A percentile compares a stretch with the other conserved stretches of the same genome.
Evolutionary conservation across 2,113 vertebrate species (phyloP).

Genomic region (Tyrannus savana): DNA sequence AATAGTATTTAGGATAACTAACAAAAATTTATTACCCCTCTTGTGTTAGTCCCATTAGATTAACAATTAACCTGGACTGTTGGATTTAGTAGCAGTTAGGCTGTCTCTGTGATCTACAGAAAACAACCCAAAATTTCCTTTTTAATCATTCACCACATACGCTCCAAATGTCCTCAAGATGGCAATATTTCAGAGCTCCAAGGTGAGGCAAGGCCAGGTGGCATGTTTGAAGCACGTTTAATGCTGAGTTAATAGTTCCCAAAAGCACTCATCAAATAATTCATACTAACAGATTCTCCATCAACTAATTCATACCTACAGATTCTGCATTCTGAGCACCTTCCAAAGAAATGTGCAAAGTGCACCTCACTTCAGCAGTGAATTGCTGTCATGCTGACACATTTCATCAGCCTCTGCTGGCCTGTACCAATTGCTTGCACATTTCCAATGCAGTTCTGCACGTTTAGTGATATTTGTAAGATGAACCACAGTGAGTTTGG

Average conservation of each 20-base stretch:
- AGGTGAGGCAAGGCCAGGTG: not conserved
- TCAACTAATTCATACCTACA: not conserved
- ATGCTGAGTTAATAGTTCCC: not conserved
- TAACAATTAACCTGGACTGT: not conserved
- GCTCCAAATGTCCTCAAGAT: slow-evolving; percentile 27
- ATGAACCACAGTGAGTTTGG: not conserved
- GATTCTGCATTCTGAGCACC: not conserved
- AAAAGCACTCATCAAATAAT: not conserved
- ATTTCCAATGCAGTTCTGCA: not conserved
- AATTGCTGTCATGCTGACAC: not conserved
- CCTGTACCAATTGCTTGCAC: not conserved
- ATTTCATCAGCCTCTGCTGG: not conserved
- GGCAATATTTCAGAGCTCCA: slow-evolving; percentile 46
- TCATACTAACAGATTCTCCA: not conserved
- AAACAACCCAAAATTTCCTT: not conserved
- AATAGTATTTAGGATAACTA: not conserved
- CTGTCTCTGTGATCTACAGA: not conserved
- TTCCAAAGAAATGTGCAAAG: not conserved
- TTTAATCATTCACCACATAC: not conserved
- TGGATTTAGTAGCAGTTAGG: not conserved
- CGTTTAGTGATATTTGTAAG: not conserved
- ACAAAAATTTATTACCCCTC: not conserved
- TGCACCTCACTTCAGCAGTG: not conserved
- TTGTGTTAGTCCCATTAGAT: not conserved
- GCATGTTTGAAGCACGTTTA: not conserved